Evolutionary conservation across 2,113 vertebrate genomes (phyloP).

Genomic region (Lasiurus borealis): DNA sequence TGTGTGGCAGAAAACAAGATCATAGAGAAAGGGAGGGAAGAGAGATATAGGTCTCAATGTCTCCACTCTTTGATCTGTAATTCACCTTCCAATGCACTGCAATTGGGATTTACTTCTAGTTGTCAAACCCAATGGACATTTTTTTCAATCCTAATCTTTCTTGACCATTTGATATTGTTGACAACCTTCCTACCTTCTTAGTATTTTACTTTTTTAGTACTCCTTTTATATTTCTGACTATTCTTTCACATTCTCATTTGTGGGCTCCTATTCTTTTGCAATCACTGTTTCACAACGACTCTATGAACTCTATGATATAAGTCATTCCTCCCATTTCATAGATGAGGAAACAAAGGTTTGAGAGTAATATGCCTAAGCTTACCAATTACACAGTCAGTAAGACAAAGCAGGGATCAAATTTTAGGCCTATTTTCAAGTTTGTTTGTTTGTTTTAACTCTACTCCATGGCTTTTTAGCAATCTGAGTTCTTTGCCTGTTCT

Average conservation of each 20-base stretch:
- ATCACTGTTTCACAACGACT: background rate
- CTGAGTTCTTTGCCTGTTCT: constrained; percentile 19
- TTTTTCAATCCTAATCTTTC: constrained; percentile 35
- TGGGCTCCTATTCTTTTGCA: background rate
- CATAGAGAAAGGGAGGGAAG: background rate
- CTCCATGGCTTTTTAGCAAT: background rate
- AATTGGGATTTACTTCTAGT: background rate
- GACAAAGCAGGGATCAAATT: constrained; percentile 11
- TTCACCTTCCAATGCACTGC: background rate
- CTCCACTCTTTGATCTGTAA: background rate
- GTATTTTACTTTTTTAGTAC: background rate
- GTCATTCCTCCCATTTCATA: constrained; percentile 26
- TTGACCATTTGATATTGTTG: background rate
- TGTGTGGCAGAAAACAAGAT: background rate
- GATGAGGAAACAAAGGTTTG: constrained; percentile 31
- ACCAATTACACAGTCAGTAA: constrained; percentile 47
- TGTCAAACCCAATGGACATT: background rate
- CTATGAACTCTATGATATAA: background rate
- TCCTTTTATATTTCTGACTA: background rate
- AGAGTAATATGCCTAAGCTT: constrained; percentile 50
- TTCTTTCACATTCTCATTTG: background rate
- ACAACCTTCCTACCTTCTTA: background rate
- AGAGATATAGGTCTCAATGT: background rate
- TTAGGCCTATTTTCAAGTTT: constrained; percentile 17
- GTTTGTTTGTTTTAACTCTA: background rate